Conservation (phyloP, 2,888 invertebrate genomes). For the Agonopterix alstromeriana region DNA sequence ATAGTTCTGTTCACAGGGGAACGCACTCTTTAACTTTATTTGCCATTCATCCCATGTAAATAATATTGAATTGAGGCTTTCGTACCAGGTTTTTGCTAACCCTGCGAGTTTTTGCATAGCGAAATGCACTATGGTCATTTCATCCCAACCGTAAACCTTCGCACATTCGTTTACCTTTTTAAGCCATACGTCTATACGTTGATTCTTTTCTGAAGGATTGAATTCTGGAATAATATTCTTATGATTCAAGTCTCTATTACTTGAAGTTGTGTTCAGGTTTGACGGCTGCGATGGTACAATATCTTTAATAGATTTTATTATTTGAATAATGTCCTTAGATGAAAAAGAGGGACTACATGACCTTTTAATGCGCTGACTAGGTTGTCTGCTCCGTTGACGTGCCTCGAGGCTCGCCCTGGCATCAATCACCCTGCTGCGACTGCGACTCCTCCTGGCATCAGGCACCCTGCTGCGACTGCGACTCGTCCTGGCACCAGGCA, state of each 20-base stretch:
- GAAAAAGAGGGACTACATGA: slow-evolving; percentile 7
- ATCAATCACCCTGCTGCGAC: too few relatives aligned
- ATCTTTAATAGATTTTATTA: slow-evolving; percentile 2
- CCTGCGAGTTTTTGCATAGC: slow-evolving; percentile 17
- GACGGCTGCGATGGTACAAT: neutral
- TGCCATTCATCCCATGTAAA: slow-evolving; percentile 13
- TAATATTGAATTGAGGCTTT: slow-evolving; percentile 11
- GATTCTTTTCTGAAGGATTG: slow-evolving; percentile 12
- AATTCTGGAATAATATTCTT: slow-evolving; percentile 14
- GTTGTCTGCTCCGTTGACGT: too few relatives aligned
- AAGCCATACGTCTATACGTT: slow-evolving; percentile 10
- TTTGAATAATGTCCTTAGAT: slow-evolving; percentile 2
- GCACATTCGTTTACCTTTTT: slow-evolving; percentile 12
- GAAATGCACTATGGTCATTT: slow-evolving; percentile 10
- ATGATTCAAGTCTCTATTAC: neutral
- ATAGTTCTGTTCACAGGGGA: slow-evolving; percentile 11
- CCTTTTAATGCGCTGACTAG: too few relatives aligned
- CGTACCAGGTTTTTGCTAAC: slow-evolving; percentile 16
- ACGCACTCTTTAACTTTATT: slow-evolving; percentile 8
- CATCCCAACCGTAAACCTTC: slow-evolving; percentile 12
- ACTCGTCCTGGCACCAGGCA: too few relatives aligned
- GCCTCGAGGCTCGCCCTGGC: too few relatives aligned
- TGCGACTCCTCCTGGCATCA: too few relatives aligned
- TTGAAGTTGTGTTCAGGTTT: neutral
- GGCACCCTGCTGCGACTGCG: too few relatives aligned